A percentile compares a stretch with the other conserved stretches of the same genome.
phyloP scores from a whole-genome alignment of 2,797 vertebrate genomes.

The Artibeus lituratus region DNA sequence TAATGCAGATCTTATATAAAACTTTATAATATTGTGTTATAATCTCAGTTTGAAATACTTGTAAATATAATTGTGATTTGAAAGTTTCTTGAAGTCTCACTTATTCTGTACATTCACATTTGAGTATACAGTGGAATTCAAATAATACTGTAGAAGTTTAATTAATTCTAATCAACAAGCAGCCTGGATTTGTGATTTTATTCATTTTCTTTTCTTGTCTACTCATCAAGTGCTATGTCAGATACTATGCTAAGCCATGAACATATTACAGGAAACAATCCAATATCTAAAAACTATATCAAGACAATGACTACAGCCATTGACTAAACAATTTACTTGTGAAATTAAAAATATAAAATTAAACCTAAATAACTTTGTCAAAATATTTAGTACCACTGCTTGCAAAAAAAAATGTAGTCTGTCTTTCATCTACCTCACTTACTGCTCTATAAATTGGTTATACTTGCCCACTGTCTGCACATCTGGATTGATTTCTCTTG shows the following conservation, averaged over 20 bases:
- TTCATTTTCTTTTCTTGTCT: not conserved
- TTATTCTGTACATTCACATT: not conserved
- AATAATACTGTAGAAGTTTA: not conserved
- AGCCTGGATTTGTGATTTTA: not conserved
- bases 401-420: not conserved
- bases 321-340: not conserved
- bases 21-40: not conserved
- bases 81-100: not conserved
- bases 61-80: not conserved
- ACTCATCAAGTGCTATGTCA: not conserved
- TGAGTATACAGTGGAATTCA: not conserved
- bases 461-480: not conserved
- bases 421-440: not conserved
- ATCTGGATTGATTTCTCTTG: not conserved
- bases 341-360: slow-evolving; percentile 20
- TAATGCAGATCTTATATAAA: not conserved
- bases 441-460: not conserved
- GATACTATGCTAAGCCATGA: not conserved
- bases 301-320: not conserved
- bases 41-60: not conserved
- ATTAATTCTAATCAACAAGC: not conserved
- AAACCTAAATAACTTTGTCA: not conserved
- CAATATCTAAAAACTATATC: not conserved
- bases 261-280: not conserved
- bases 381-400: not conserved